These are phyloP conservation scores for Venustoraphidia nigricollis DNA, from an alignment of 2,888 invertebrate species.

Conservation along the genomic window DNA sequence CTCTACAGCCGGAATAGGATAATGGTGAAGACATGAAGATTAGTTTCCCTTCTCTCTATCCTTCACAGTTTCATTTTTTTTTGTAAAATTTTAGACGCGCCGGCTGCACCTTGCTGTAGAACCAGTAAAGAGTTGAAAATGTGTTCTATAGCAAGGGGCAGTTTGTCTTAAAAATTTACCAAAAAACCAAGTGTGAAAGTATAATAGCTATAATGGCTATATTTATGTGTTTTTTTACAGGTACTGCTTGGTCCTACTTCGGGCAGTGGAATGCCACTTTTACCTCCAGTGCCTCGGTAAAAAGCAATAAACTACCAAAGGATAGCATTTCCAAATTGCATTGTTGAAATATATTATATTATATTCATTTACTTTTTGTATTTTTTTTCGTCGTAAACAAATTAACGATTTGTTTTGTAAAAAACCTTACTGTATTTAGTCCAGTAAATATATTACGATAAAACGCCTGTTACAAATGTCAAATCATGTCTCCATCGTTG, in stretches of 20 bases:
- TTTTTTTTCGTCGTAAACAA: neutral
- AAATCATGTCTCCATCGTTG: too few relatives aligned
- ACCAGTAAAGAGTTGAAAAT: too few relatives aligned
- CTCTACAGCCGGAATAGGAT: too few relatives aligned
- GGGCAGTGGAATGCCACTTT: slow-evolving; percentile 35
- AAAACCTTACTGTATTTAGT: neutral
- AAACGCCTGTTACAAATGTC: too few relatives aligned
- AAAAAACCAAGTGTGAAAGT: neutral
- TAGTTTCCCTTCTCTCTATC: too few relatives aligned
- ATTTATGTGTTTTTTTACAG: slow-evolving; percentile 36
- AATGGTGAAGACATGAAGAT: too few relatives aligned
- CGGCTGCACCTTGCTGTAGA: too few relatives aligned
- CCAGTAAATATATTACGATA: too few relatives aligned
- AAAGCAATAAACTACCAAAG: slow-evolving; percentile 9
- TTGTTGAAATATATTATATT: neutral
- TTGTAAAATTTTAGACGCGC: too few relatives aligned
- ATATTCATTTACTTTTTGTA: neutral
- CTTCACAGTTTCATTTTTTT: too few relatives aligned
- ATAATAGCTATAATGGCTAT: neutral
- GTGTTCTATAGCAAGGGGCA: too few relatives aligned
- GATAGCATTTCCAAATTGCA: slow-evolving; percentile 6
- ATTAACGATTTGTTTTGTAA: neutral
- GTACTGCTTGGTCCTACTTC: slow-evolving; percentile 72
- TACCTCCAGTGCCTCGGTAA: slow-evolving; percentile 51
- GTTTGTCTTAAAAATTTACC: neutral